Conservation (phyloP, 2,888 invertebrate genomes). For the Asteroscopus sphinx region DNA sequence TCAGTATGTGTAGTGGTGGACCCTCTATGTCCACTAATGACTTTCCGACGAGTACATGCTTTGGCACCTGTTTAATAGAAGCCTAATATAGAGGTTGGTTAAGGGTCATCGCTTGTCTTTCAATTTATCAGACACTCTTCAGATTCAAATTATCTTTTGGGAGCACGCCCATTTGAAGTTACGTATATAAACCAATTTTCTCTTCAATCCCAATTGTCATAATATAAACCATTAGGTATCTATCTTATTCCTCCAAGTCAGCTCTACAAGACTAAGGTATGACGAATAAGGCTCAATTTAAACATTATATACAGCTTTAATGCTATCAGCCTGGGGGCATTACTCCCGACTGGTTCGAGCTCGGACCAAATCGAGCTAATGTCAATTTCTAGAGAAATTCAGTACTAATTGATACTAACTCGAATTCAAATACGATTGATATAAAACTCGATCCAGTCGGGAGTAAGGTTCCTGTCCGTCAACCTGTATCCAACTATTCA, state of each 20-base stretch:
- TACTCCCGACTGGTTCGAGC: no score
- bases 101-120: slow-evolving; percentile 68
- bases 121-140: slow-evolving; percentile 53
- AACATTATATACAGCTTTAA: not conserved
- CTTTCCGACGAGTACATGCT: slow-evolving; percentile 61
- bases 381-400: no score
- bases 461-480: no score
- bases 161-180: not conserved
- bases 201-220: not conserved
- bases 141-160: slow-evolving; percentile 19
- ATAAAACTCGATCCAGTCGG: no score
- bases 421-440: no score
- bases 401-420: no score
- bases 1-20: slow-evolving; percentile 1
- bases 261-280: not conserved
- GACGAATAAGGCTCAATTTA: not conserved
- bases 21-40: slow-evolving; percentile 61
- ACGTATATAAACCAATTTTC: slow-evolving; percentile 3
- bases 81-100: slow-evolving; percentile 55
- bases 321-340: slow-evolving; percentile 13
- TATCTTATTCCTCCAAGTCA: no score
- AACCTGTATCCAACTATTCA: slow-evolving; percentile 20
- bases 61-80: slow-evolving; percentile 56
- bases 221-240: no score
- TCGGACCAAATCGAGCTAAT: no score